Evolutionary conservation across 2,888 invertebrate species (phyloP), one percentile per base, ranked within the genome.

Genomic region (Phragmatobia fuliginosa): DNA sequence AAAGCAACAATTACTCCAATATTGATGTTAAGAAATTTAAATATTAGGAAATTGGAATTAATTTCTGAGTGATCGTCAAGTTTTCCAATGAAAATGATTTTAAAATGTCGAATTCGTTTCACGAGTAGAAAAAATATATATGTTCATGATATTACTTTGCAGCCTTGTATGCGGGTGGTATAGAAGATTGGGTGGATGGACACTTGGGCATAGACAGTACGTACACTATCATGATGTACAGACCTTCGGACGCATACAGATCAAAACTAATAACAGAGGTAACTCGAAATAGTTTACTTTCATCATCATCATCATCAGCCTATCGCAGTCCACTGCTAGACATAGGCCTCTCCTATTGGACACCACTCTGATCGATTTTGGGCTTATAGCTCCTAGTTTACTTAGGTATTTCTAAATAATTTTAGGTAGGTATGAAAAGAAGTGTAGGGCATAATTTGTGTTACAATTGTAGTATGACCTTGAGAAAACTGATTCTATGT

Each of bases 131-230:
- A n/a, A n/a, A n/a, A n/a, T n/a, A n/a, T n/a, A n/a, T n/a, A n/a
- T n/a, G n/a, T 49, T 10, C 8, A 1, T 8, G 14, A 45, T 16
- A 16, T 28, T 16, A 25, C 41, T 56, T 65, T 87, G 14, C 80
- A 95, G 94, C 95, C 4, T 78, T 94, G 33, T 94, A 91, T 66
- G 94, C 94, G 0, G 94, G 94, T 18, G 94, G 94, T 6, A 91
- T 95, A 52, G 94, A 95, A 82, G 94, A 95, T 77, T 95, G 95
- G 94, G 88, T 94, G 2, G 94, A 94, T 71, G 91, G 94, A 2
- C 94, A 94, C 73, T 75, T 93, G 64, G 94, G 94, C 16, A 91
- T 94, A 25, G 94, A 94, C 79, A 92, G 94, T 71, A 93, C 94
- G 0, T 95, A 92, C 75, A 90, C 93, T 4, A 88, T 95, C 21